Base-by-base conservation (phyloP, 2,888 invertebrate species). In the Macrosoma leucophasiata region DNA sequence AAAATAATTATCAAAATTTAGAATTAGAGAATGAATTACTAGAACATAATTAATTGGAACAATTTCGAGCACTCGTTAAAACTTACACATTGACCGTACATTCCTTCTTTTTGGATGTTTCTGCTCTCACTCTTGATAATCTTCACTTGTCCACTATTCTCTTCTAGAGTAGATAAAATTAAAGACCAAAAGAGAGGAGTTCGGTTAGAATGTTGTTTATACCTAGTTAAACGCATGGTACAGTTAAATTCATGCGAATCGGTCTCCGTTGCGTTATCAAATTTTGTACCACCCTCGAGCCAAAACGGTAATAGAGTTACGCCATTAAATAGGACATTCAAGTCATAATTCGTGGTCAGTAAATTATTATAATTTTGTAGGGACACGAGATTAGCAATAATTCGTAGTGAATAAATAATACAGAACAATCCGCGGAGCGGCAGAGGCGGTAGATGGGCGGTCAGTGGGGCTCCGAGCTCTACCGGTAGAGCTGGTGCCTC, bases 31-130 rank as follows among this genome's bases (percentile, higher is more conserved):
- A 78, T 70, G 79, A 81, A 81, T 79, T 79, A 79, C 72, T 82
- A 81, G 79, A 71, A 62, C 75, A 67, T 78, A 79, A 74, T 74
- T 77, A 78, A 74, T 75, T 74, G 76, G 70, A 75, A 67, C 71
- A 76, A 75, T 74, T 78, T 78, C 64, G 66, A 81, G 82, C 82
- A 84, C 82, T 84, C 71, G 82, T 84, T 84, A 84, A 81, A 73
- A 75, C 73, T 76, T 71, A 84, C 82, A 84, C 82, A 77, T 75
- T 74, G 72, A 64, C 79, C 77, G 77, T 75, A 67, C 69, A 73
- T 71, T 72, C 70, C 73, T 77, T 75, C 79, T 73, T 63, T 66
- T 66, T 69, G 72, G 66, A 72, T 69, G 61, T 72, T 62, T 64
- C 67, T 67, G 68, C 71, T 73, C 66, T 65, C 62, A 62, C 62